These are phyloP conservation scores for Rattus norvegicus DNA, from an alignment of 2,113 vertebrate genomes.

Conservation along the genomic window DNA sequence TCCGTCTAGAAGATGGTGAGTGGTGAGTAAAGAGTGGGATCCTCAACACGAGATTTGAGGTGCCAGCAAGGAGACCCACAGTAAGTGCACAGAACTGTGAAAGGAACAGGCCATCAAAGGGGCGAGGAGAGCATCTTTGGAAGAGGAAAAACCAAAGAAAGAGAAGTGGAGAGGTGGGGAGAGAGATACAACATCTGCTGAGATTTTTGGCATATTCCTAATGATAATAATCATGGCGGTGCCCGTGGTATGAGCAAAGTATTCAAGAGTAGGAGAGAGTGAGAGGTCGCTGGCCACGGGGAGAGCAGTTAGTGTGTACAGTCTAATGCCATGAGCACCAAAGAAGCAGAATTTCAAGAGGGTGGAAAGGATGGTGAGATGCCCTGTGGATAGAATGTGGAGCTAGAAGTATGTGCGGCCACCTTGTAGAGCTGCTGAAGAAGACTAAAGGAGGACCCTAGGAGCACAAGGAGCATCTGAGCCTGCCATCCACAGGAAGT, in stretches of 20 bases:
- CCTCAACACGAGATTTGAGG: neutral
- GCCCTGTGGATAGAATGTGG: neutral
- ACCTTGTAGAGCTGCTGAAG: neutral
- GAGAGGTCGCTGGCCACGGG: neutral
- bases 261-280: neutral
- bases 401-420: neutral
- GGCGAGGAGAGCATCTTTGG: accelerated
- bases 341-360: neutral
- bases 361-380: neutral
- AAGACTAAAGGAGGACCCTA: neutral
- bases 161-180: no score
- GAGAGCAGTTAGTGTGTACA: accelerated
- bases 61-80: neutral
- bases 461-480: neutral
- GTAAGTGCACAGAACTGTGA: no score
- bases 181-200: neutral
- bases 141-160: no score
- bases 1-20: neutral
- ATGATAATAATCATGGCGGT: accelerated
- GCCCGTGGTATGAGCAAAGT: neutral
- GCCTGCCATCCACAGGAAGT: neutral
- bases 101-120: neutral
- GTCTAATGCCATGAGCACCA: no score
- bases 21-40: neutral
- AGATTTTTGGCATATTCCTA: neutral